Evolutionary conservation across 2,888 invertebrate species (phyloP), one percentile per base, ranked within the genome.

Genomic region (Eupeodes luniger): DNA sequence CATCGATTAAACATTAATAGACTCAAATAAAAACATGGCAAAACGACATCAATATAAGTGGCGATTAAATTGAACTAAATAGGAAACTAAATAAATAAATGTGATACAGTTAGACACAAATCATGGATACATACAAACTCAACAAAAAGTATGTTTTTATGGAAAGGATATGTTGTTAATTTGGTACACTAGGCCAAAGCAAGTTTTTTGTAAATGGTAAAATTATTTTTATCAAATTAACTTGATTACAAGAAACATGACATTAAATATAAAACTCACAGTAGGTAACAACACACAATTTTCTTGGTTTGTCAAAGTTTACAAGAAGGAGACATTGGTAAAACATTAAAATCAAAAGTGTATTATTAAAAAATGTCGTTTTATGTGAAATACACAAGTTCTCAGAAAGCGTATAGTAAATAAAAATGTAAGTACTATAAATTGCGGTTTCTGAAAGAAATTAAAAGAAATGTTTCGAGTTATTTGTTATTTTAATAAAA

Each of bases 81-180:
- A 19, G 51, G 36, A 12, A 69, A 53, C 69, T 36, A 27, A 27
- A 3, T 49, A 36, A 69, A 53, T 55, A 70, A 27, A 70, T 70
- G 70, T 12, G 40, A 44, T 55, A 55, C 55, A 55, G 69, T 51
- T 51, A 51, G 11, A 51, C n/a, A 53, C 5, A 5, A n/a, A 69
- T 55, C 40, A 36, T 16, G 55, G 53, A 36, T 16, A 69, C 40
- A 55, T 34, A 66, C 12, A 19, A 19, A 55, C 12, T 16, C 55
- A 55, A 14, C 5, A 51, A 36, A 69, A 51, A 34, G 67, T 53
- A 36, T 40, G 16, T 34, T 34, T 59, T 70, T 70, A 55, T 70
- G 70, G 70, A 11, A 70, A 55, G 70, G 70, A 70, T 70, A 70
- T 70, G 70, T 70, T 55, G 53, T 40, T 19, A 14, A 70, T 69